These are phyloP conservation scores for Palythoa heliodiscus DNA, from an alignment of 92 coral and sea anemone species.

Conservation along the genomic window DNA sequence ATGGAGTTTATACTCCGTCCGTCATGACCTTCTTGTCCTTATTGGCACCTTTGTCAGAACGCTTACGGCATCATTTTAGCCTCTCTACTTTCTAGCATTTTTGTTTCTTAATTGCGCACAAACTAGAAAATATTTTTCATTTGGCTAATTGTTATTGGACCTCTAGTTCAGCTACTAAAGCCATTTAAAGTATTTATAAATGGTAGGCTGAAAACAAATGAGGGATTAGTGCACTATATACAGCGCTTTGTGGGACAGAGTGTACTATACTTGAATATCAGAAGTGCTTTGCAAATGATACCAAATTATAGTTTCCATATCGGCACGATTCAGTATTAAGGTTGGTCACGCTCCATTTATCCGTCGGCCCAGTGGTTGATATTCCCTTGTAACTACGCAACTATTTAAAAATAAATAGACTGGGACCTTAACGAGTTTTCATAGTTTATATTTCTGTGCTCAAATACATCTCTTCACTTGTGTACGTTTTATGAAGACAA, in stretches of 20 bases:
- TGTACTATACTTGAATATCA: background rate
- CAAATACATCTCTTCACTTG: background rate
- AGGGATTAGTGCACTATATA: background rate
- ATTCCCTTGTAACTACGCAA: background rate
- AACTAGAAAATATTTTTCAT: background rate
- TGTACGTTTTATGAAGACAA: background rate
- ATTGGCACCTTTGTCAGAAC: background rate
- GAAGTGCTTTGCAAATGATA: background rate
- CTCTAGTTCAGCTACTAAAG: background rate
- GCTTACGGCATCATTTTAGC: background rate
- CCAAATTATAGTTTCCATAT: background rate
- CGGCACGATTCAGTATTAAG: background rate
- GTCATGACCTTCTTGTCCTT: background rate
- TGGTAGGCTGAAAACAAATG: background rate
- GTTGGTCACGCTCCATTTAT: slow-evolving; percentile 18
- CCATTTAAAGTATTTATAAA: slow-evolving; percentile 20
- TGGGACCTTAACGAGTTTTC: background rate
- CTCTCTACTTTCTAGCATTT: background rate
- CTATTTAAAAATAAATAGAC: background rate
- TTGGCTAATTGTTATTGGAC: background rate
- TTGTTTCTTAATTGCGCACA: background rate
- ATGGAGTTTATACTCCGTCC: background rate
- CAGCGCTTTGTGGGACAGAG: background rate
- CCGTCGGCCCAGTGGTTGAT: background rate
- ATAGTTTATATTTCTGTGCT: background rate